Conservation (phyloP, 1,140 invertebrate species). For the Pantala flavescens region DNA sequence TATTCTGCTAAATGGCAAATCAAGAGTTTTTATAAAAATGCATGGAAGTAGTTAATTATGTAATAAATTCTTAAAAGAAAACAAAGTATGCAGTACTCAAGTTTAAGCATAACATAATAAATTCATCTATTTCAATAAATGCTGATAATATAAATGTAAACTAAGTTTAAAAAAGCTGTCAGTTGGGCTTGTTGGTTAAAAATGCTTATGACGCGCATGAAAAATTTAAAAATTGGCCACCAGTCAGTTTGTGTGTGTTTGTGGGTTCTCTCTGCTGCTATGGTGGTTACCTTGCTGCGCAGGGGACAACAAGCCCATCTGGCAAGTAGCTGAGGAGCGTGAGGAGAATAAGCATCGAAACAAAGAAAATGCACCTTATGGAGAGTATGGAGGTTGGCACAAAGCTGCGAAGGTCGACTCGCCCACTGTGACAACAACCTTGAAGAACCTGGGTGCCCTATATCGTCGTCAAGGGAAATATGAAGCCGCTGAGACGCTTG, state of each 20-base stretch:
- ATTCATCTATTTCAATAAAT: too few relatives aligned
- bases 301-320: slow-evolving; percentile 97
- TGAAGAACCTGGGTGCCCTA: slow-evolving; percentile 93
- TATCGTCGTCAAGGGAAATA: slow-evolving; percentile 97
- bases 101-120: too few relatives aligned
- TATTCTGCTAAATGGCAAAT: too few relatives aligned
- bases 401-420: slow-evolving; percentile 98
- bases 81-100: too few relatives aligned
- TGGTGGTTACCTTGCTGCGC: slow-evolving; percentile 22
- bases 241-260: neutral
- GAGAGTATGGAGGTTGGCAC: slow-evolving; percentile 94
- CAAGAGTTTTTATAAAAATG: neutral
- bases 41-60: neutral
- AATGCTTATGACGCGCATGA: neutral
- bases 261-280: neutral
- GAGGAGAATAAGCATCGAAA: slow-evolving; percentile 90
- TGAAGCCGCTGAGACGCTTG: slow-evolving; percentile 95
- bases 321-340: slow-evolving; percentile 97
- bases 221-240: neutral
- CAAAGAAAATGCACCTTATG: slow-evolving; percentile 81
- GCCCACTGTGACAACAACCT: slow-evolving; percentile 90
- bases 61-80: neutral
- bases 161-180: too few relatives aligned
- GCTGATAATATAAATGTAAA: too few relatives aligned
- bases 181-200: neutral